phyloP scores from a whole-genome alignment of 2,888 invertebrate species.

The Clusia tigrina region DNA sequence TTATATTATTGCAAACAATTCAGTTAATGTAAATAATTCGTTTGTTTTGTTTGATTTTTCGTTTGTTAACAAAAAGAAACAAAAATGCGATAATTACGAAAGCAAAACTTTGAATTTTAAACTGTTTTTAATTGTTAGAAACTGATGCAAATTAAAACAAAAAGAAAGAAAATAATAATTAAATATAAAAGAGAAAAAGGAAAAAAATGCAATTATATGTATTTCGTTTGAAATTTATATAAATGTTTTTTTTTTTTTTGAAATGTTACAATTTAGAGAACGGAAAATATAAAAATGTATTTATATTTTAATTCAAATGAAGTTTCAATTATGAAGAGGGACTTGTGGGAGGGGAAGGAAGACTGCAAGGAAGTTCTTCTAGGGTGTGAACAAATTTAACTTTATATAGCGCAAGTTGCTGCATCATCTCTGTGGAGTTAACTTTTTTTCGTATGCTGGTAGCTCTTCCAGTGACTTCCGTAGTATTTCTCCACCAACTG shows the following conservation, averaged over 20 bases:
- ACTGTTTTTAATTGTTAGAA: constrained; percentile 57
- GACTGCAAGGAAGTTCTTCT: too few species aligned
- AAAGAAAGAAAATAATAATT: constrained; percentile 26
- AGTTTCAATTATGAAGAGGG: background rate
- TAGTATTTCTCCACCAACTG: too few species aligned
- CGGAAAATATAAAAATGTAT: constrained; percentile 52
- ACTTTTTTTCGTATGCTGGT: too few species aligned
- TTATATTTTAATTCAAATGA: constrained; percentile 41
- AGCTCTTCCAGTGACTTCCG: too few species aligned
- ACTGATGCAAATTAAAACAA: constrained; percentile 37
- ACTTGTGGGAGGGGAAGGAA: too few species aligned
- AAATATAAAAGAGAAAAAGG: constrained; percentile 31
- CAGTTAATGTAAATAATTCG: constrained; percentile 54
- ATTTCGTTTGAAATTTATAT: constrained; percentile 28
- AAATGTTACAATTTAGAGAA: constrained; percentile 20
- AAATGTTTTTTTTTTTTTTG: constrained; percentile 30
- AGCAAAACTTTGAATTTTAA: constrained; percentile 47
- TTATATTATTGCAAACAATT: constrained; percentile 26
- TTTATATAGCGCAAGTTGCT: too few species aligned
- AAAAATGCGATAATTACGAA: background rate
- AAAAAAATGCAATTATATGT: constrained; percentile 18
- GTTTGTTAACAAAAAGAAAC: too few species aligned
- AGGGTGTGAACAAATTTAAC: too few species aligned
- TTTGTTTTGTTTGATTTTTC: constrained; percentile 34
- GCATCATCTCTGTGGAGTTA: too few species aligned